Conservation (phyloP, 2,113 vertebrate species). For the Pollimyrus isidori region DNA sequence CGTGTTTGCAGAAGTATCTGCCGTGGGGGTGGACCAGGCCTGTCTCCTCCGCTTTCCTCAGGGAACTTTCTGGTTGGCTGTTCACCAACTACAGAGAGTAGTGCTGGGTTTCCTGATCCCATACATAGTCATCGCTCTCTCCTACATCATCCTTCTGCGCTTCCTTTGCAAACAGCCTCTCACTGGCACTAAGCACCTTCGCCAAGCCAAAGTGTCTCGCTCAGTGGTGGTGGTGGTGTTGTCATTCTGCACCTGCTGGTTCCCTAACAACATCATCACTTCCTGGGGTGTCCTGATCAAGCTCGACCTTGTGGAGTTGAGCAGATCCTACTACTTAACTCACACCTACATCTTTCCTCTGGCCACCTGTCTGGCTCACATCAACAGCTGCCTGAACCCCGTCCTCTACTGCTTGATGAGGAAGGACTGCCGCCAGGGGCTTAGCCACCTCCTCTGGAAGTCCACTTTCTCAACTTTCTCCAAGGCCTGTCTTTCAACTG, state of each 20-base stretch:
- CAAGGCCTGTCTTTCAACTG: slow-evolving; percentile 40
- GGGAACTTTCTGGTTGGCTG: slow-evolving; percentile 53
- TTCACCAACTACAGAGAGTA: slow-evolving; percentile 59
- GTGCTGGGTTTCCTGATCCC: slow-evolving; percentile 59
- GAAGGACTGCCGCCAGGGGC: slow-evolving; percentile 52
- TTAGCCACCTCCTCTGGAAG: slow-evolving; percentile 48
- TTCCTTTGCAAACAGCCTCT: slow-evolving; percentile 54
- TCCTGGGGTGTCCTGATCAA: slow-evolving; percentile 58
- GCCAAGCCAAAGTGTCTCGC: slow-evolving; percentile 51
- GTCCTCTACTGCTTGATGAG: slow-evolving; percentile 64
- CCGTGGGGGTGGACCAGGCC: slow-evolving; percentile 48
- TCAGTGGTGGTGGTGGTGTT: slow-evolving; percentile 59
- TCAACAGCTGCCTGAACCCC: slow-evolving; percentile 65
- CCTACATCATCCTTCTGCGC: slow-evolving; percentile 58
- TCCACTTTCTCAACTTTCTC: slow-evolving; percentile 40
- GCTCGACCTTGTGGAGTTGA: slow-evolving; percentile 52
- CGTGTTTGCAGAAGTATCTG: slow-evolving; percentile 48
- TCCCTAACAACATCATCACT: slow-evolving; percentile 61
- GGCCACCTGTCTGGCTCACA: slow-evolving; percentile 61
- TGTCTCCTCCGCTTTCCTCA: slow-evolving; percentile 61
- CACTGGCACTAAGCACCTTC: slow-evolving; percentile 37
- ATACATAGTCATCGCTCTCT: slow-evolving; percentile 52
- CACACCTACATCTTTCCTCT: slow-evolving; percentile 64
- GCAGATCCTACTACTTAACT: slow-evolving; percentile 46
- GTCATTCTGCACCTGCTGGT: slow-evolving; percentile 64